Evolutionary conservation across 2,888 invertebrate species (phyloP).

Genomic region (Agrypnus murinus): DNA sequence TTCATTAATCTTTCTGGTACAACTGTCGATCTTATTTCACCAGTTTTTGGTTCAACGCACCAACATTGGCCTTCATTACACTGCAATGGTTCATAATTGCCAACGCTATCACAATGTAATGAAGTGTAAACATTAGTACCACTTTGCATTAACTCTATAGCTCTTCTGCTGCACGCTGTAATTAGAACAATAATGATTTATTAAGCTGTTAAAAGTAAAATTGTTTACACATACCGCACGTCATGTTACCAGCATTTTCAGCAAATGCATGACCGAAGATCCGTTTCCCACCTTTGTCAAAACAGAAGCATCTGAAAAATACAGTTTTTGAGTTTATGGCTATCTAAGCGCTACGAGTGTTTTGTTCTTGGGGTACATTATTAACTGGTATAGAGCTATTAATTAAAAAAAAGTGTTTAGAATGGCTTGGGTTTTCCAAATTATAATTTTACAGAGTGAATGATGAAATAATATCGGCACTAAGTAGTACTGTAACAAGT

Average conservation of each 20-base stretch:
- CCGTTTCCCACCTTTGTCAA: slow-evolving; percentile 75
- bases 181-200: slow-evolving; percentile 44
- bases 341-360: no score
- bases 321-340: no score
- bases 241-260: slow-evolving; percentile 76
- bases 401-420: no score
- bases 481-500: no score
- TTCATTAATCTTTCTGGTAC: slow-evolving; percentile 76
- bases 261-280: slow-evolving; percentile 81
- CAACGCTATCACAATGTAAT: slow-evolving; percentile 78
- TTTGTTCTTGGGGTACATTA: no score
- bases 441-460: no score
- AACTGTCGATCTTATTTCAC: slow-evolving; percentile 74
- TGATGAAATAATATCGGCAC: no score
- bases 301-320: slow-evolving; percentile 77
- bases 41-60: slow-evolving; percentile 79
- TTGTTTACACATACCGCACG: slow-evolving; percentile 74
- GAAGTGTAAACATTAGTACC: slow-evolving; percentile 69
- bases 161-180: no score
- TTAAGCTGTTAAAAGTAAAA: background rate
- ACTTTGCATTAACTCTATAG: slow-evolving; percentile 72
- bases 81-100: slow-evolving; percentile 81
- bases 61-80: slow-evolving; percentile 81
- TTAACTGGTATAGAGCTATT: no score
- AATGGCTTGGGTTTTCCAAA: no score